Percentiles rank a stretch among this genome's conserved stretches.
Conservation (phyloP, 2,888 invertebrate species). For the Lycaena phlaeas region DNA sequence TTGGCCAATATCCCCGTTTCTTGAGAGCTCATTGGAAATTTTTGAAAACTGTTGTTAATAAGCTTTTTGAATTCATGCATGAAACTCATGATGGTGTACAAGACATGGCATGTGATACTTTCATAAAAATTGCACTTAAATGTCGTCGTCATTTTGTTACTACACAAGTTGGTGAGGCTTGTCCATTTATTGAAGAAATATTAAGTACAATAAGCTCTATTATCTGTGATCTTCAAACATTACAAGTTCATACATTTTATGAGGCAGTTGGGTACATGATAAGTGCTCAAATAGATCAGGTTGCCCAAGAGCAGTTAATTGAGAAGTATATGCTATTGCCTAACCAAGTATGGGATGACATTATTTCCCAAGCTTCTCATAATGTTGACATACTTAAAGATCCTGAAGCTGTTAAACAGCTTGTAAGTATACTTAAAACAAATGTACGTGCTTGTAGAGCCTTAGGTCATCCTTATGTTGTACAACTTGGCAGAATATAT, state of each 20-base stretch:
- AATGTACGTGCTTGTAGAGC: constrained; percentile 99
- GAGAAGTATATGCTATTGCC: constrained; percentile 98
- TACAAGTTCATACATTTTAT: constrained; percentile 99
- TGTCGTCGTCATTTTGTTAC: constrained; percentile 98
- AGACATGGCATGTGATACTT: constrained; percentile 99
- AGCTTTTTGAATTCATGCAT: constrained; percentile 99
- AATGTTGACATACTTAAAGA: constrained; percentile 97
- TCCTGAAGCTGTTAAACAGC: constrained; percentile 95
- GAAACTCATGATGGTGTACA: constrained; percentile 99
- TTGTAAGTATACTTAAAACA: constrained; percentile 98
- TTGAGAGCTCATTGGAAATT: constrained; percentile 99
- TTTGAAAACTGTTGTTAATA: constrained; percentile 99
- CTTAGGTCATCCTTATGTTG: constrained; percentile 95
- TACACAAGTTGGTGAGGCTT: constrained; percentile 94
- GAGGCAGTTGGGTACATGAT: constrained; percentile 99
- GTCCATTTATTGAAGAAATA: constrained; percentile 99
- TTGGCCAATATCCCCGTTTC: constrained; percentile 99
- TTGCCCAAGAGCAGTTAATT: constrained; percentile 93
- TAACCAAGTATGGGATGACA: constrained; percentile 98
- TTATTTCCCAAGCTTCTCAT: constrained; percentile 96
- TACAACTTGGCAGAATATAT: constrained; percentile 96
- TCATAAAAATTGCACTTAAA: constrained; percentile 99
- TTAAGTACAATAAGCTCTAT: constrained; percentile 95
- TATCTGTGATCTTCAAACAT: constrained; percentile 98
- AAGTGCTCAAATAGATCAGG: constrained; percentile 92